Base-by-base conservation (phyloP, 1,140 invertebrate species). In the Drosophila murphyi region DNA sequence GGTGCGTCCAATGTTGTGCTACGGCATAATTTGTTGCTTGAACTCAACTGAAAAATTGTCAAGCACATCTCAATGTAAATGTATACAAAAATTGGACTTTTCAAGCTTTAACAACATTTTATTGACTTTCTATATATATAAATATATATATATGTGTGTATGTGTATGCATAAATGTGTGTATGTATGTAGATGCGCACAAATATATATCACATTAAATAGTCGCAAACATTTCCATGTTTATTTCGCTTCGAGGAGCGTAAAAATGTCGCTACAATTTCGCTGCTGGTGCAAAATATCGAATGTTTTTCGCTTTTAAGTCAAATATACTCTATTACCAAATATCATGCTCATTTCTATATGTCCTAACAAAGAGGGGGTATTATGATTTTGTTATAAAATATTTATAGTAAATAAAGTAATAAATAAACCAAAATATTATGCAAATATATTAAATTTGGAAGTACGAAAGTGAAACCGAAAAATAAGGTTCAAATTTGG, bases 31-130 rank as follows among this genome's bases (percentile, higher is more conserved):
- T 89, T 88, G 83, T 83, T 86, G 85, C 83, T 80, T 88, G 80
- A 87, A 87, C 76, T 82, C 76, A 89, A 83, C 77, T 88, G 83
- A 89, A 88, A 88, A 89, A 88, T 88, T 88, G 85, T 83, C 85
- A 89, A 78, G 85, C 80, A 80, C 83, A 80, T 55, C 82, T 87
- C 83, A 74, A 80, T 81, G 76, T 78, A 83, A 83, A 80, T 83
- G 75, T 88, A 88, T 78, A 87, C 73, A 73, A 80, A 83, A 89
- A 88, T 88, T 88, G 70, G 89, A 89, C 83, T 89, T 83, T 89
- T 89, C 85, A 85, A 88, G 83, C 85, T 89, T 81, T 20, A 20
- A 89, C 76, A 78, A 74, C 51, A 63, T 89, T 88, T 89, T 88
- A 88, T 88, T 88, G 82, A 76, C 83, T 83, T 83, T 88, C 69